Evolutionary conservation across 1,140 invertebrate genomes (phyloP), one percentile per base, ranked within the genome.

Genomic region (Anthonomus grandis): DNA sequence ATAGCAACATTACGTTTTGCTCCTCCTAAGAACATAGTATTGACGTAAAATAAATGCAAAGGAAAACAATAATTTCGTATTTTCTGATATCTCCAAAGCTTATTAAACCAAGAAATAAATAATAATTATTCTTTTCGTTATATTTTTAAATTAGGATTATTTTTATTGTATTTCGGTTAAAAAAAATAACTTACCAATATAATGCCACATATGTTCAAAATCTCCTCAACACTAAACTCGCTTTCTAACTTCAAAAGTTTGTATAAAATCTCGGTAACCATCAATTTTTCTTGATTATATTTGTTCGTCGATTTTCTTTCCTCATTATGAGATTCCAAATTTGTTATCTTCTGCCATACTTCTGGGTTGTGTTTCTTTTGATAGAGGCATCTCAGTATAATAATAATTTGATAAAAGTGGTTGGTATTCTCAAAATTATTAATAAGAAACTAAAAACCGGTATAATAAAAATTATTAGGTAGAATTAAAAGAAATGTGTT

Each of bases 341-440:
- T 70, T 18, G 78, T 67, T 1, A 91, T 70, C 61, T 80, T 82
- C 2, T 74, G 58, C 77, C 84, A 90, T 22, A 79, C 69, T 23
- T 80, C 76, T 2, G 81, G 76, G 59, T 83, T 68, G 18, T 75
- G 75, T 37, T 84, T 76, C 18, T 81, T 79, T 36, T 86, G 75
- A 56, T 84, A 80, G 2, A 90, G 69, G 37, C 83, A 84, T 18
- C 89, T 73, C n/a, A 91, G 74, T 0, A 84, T 80, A 0, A 82
- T 83, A 22, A 92, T 79, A 63, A 85, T 88, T 53, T 82, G 82
- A 70, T 89, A 89, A 27, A 80, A 82, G 0, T 86, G 86, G 74
- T 89, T 86, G 0, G 79, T 77, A 0, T 74, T 69, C 1, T 77
- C 79, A 60, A 83, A 89, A 18, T 81, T 79, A 4, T 78, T 76